phyloP scores from a whole-genome alignment of 2,888 invertebrate genomes.

The Lypha dubia region DNA sequence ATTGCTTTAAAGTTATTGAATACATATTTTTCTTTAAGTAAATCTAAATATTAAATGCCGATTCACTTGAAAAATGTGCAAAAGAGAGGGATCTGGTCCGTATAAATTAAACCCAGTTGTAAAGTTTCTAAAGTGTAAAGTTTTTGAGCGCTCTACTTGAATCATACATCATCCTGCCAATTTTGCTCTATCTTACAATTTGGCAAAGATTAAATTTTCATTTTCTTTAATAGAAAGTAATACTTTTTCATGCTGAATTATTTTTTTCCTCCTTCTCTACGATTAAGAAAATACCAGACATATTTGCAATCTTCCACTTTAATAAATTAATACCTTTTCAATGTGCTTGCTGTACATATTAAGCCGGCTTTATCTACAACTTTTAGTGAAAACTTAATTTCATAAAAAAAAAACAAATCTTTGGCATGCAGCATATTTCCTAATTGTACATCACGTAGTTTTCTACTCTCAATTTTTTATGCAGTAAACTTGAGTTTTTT shows the following conservation, averaged over 20 bases:
- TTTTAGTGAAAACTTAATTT: no score
- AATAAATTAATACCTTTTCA: background rate
- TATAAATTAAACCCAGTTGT: no score
- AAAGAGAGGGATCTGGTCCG: no score
- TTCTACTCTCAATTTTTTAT: constrained; percentile 9
- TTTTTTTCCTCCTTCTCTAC: background rate
- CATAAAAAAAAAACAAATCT: background rate
- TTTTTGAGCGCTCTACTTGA: no score
- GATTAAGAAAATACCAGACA: background rate
- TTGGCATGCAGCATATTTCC: background rate
- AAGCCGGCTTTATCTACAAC: no score
- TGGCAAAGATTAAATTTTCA: background rate
- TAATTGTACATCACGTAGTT: constrained; percentile 1
- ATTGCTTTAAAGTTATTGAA: no score
- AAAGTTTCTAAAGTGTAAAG: no score
- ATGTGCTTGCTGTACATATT: background rate
- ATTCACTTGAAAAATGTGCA: no score
- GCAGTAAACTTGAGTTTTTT: constrained; percentile 68
- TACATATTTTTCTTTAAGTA: no score
- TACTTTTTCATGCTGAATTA: background rate
- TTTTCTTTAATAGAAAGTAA: background rate
- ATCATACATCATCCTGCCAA: no score
- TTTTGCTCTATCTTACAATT: no score
- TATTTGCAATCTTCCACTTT: background rate
- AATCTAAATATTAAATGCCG: no score